Base-by-base conservation (phyloP, 2,888 invertebrate species). In the Drosophila prolongata region DNA sequence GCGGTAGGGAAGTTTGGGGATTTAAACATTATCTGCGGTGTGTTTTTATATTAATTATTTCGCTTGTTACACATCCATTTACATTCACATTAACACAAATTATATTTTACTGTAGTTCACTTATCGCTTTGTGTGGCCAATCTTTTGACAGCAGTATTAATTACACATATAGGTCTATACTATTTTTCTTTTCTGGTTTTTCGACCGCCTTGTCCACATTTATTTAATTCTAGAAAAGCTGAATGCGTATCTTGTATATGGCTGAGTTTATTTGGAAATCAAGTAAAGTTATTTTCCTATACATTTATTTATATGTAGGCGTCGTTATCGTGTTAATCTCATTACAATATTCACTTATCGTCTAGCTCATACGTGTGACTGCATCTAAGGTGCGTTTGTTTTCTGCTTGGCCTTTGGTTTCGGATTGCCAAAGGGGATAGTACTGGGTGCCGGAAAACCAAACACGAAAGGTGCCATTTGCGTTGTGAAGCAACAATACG, bases 191-290 rank as follows among this genome's bases (percentile, higher is more conserved):
- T 58, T 60, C 35, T 13, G 38, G 50, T 24, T 65, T 71, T 43
- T 34, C 42, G 16, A 46, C 56, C 14, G 37, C 43, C 27, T 24
- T 24, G 52, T 27, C 27, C 68, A 67, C 52, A 67, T 81, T 73
- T 73, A 83, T 80, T 76, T 80, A 83, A 72, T 68, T 58, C 66
- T 84, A 85, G 70, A 80, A 81, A 89, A 83, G 83, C 89, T 76
- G 70, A 81, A 71, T 78, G 71, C 59, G 64, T 80, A 78, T 74
- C 46, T 70, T 27, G 44, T 46, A 44, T 50, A 53, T 69, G 66
- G 70, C 52, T 70, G 53, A 61, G 60, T 67, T 54, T 37, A 71
- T 54, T 46, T 24, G 52, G 55, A 68, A 66, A 66, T 66, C 40
- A 66, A 66, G 34, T 47, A 37, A 66, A 37, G 47, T 65, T 60